Evolutionary conservation across 2,888 invertebrate species (phyloP).

Genomic region (Tachina fera): DNA sequence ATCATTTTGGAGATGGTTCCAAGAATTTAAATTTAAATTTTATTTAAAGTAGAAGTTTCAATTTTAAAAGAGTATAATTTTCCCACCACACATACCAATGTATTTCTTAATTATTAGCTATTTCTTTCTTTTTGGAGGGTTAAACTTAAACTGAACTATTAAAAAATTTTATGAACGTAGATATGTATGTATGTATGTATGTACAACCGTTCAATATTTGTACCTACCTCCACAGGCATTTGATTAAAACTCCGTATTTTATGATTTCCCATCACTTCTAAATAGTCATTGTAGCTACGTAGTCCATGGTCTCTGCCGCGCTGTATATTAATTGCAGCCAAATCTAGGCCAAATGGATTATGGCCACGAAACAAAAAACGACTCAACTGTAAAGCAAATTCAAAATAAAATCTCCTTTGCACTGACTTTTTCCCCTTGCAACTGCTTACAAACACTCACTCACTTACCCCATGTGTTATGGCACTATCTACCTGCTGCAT

Average conservation of each 20-base stretch:
- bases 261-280: slow-evolving; percentile 88
- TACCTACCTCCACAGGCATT: slow-evolving; percentile 82
- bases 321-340: slow-evolving; percentile 91
- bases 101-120: too few species aligned
- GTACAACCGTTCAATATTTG: not conserved
- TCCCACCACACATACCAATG: too few species aligned
- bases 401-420: not conserved
- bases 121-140: too few species aligned
- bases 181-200: too few species aligned
- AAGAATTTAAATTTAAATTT: too few species aligned
- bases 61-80: too few species aligned
- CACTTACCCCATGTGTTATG: slow-evolving; percentile 86
- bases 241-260: slow-evolving; percentile 87
- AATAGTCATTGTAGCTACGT: slow-evolving; percentile 90
- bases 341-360: slow-evolving; percentile 90
- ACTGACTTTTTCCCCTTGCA: not conserved
- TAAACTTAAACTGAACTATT: too few species aligned
- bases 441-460: too few species aligned
- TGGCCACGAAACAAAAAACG: slow-evolving; percentile 91
- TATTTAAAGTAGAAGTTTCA: too few species aligned
- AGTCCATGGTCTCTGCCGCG: slow-evolving; percentile 91
- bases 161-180: too few species aligned
- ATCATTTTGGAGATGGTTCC: too few species aligned
- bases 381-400: slow-evolving; percentile 86
- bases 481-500: slow-evolving; percentile 89